Evolutionary conservation across 1,140 invertebrate genomes (phyloP), one percentile per base, ranked within the genome.

Genomic region (Euura saliciscinereae): DNA sequence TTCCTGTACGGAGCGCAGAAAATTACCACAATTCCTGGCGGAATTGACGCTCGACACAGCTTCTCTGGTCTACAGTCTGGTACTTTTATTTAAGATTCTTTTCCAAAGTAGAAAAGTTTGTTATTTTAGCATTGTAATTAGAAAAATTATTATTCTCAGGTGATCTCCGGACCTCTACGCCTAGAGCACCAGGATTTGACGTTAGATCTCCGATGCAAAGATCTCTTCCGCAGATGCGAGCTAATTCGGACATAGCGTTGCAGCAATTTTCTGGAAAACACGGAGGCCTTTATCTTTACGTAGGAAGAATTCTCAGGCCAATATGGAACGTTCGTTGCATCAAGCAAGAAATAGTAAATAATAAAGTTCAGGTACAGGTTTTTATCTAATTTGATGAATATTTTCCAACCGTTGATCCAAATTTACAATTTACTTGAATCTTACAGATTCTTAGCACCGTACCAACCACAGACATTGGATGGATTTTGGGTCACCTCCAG

Each of bases 271-370:
- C 95, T 2, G 91, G 94, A 3, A 97, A 97, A 86, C 97, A 99
- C 81, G 96, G 97, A 83, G 97, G 96, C 1, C 88, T 99, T 0
- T 99, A 98, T 87, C 88, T 98, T 3, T 97, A 96, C 80, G 90
- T 98, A 6, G 92, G 94, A 43, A 90, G 97, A 75, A 94, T 99
- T 77, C 83, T 99, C 5, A 88, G 95, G 71, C 93, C 94, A 0
- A 90, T 97, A 71, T 97, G 95, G 95, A 92, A 92, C 78, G 83
- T 91, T 71, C 90, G 90, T 75, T 94, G 93, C 77, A 91, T 94
- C 4, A 90, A 91, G n/a, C 91, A 90, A 76, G 89, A 85, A 71
- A 88, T 86, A 4, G 83, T 88, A 43, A 89, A 90, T 78, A 90
- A 89, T 70, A 93, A 91, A 74, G 83, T 89, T 65, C 89, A 91